phyloP scores from a whole-genome alignment of 64 coral and sea anemone genomes.

The Anthopleura sola region DNA sequence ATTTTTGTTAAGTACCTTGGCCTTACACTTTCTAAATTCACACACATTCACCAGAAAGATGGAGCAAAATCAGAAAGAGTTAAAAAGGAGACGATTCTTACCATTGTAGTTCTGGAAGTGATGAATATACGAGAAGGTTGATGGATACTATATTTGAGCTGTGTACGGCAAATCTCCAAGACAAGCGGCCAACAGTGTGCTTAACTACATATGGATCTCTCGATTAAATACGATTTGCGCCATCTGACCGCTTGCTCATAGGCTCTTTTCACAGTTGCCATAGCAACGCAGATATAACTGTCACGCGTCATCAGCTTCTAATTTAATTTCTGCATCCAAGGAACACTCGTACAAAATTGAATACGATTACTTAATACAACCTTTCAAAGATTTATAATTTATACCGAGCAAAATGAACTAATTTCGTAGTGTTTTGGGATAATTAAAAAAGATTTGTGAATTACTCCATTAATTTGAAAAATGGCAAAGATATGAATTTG shows the following conservation, averaged over 20 bases:
- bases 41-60: too few species aligned
- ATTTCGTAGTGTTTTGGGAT: not conserved
- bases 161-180: not conserved
- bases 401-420: not conserved
- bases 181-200: not conserved
- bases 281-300: not conserved
- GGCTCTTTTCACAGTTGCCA: not conserved
- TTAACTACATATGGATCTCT: not conserved
- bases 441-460: not conserved
- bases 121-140: not conserved
- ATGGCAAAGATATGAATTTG: not conserved
- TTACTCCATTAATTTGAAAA: not conserved
- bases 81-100: not conserved
- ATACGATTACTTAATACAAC: not conserved
- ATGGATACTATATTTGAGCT: not conserved
- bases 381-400: not conserved
- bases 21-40: too few species aligned
- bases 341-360: not conserved
- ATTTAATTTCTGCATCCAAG: not conserved
- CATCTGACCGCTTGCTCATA: not conserved
- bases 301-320: not conserved
- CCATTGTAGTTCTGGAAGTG: not conserved
- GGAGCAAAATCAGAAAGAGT: not conserved
- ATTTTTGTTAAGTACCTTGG: not conserved
- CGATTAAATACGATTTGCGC: conserved; percentile 6